Base-by-base conservation (phyloP, 1,140 invertebrate genomes). In the Drosophila subobscura region DNA sequence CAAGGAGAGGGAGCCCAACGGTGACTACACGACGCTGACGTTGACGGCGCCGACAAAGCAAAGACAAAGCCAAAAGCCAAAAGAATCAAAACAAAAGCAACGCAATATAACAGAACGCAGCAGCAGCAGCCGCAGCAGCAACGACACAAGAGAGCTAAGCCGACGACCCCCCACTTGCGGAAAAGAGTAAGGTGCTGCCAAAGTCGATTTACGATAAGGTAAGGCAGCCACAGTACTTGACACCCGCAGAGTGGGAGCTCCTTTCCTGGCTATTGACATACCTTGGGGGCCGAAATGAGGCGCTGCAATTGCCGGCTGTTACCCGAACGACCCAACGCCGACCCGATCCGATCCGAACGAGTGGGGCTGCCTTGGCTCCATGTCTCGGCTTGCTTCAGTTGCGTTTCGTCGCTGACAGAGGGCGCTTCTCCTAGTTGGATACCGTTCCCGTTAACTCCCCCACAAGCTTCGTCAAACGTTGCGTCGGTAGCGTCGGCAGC, bases 31-130 rank as follows among this genome's bases (percentile, higher is more conserved):
- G 25, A 8, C 50, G 44, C 70, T 61, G 71, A 23, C 65, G 61
- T 74, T 75, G 71, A 66, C 60, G 72, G 72, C 71, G 71, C 72
- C 72, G 72, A 75, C 72, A 75, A 74, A 74, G 72, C 49, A 74
- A 74, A 53, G 51, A 74, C 53, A 74, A 74, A 41, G 33, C 58
- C 57, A 53, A 65, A 65, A 60, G 61, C 59, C 59, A 65, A 42
- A 52, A 72, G 57, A 73, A 60, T 53, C 47, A 60, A 71, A 71
- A 72, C 57, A 50, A 23, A 72, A 60, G 44, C 47, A 72, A 47
- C 29, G 22, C 40, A 25, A 14, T 29, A 27, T n/a, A 44, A n/a
- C n/a, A 42, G 58, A 60, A 27, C 49, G 16, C 33, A 37, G 40
- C 16, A 23, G 40, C 8, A 6, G 5, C n/a, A 12, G 33, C 33